A percentile compares a stretch with the other conserved stretches of the same genome.
phyloP scores from a whole-genome alignment of 2,113 vertebrate species.

The Pipra filicauda region DNA sequence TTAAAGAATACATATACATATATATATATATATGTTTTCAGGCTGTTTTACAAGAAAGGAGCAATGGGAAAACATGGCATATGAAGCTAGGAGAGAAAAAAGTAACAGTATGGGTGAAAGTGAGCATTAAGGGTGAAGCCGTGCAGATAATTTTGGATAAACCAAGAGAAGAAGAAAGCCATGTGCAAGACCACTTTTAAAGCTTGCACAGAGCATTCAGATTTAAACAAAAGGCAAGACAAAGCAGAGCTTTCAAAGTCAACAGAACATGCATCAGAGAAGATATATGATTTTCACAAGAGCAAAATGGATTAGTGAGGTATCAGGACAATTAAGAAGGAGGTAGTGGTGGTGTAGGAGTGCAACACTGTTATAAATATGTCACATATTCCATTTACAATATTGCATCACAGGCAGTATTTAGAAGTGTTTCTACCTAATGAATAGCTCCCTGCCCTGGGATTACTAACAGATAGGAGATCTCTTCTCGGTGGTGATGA shows the following conservation, averaged over 20 bases:
- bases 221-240: neutral
- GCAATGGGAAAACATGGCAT: rapidly evolving
- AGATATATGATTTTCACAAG: neutral
- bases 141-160: neutral
- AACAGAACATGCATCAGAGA: neutral
- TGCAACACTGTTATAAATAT: neutral
- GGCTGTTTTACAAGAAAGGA: neutral
- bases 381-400: neutral
- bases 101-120: neutral
- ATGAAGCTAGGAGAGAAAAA: neutral
- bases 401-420: neutral
- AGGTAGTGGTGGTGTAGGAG: neutral
- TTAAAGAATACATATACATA: neutral
- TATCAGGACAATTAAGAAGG: neutral
- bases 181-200: neutral
- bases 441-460: neutral
- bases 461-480: neutral
- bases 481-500: neutral
- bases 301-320: neutral
- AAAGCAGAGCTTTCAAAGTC: neutral
- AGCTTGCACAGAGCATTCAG: neutral
- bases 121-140: neutral
- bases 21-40: neutral
- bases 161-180: neutral
- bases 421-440: neutral